Evolutionary conservation across 2,888 invertebrate species (phyloP).

Genomic region (Colletes collaris): DNA sequence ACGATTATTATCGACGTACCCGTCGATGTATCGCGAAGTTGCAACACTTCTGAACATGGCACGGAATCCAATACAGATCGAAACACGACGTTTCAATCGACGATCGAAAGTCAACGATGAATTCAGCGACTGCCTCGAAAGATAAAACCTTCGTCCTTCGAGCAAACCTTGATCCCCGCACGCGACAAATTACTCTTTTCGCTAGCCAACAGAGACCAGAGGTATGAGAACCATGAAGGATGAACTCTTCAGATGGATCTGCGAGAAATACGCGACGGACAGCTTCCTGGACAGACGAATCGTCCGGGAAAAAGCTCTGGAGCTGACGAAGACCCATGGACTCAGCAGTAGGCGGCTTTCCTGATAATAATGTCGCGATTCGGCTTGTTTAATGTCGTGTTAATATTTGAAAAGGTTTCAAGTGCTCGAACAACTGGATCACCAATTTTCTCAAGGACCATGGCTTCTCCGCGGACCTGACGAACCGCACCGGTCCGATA

Average conservation of each 20-base stretch:
- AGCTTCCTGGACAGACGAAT: constrained; percentile 63
- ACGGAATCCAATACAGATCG: not conserved
- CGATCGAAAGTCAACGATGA: constrained; percentile 36
- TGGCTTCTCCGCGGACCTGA: constrained; percentile 66
- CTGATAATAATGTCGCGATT: not conserved
- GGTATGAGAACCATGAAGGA: constrained; percentile 63
- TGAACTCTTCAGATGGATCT: constrained; percentile 73
- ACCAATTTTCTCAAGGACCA: constrained; percentile 71
- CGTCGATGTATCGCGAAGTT: too few relatives aligned
- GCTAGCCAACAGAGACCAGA: not conserved
- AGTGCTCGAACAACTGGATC: constrained; percentile 72
- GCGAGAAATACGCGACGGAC: constrained; percentile 73
- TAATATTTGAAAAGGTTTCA: constrained; percentile 62
- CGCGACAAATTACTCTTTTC: not conserved
- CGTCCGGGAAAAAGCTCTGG: constrained; percentile 69
- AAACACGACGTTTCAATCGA: constrained; percentile 25
- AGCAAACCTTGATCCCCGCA: not conserved
- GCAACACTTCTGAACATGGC: not conserved
- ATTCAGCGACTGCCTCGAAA: not conserved
- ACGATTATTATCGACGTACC: too few relatives aligned
- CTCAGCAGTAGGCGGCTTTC: constrained; percentile 53
- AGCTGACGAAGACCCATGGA: constrained; percentile 61
- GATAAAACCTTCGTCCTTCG: not conserved
- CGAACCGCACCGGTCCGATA: constrained; percentile 62
- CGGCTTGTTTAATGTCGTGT: too few relatives aligned